These are phyloP conservation scores for Hyalella azteca DNA, from an alignment of 2,888 invertebrate species.

Conservation along the genomic window DNA sequence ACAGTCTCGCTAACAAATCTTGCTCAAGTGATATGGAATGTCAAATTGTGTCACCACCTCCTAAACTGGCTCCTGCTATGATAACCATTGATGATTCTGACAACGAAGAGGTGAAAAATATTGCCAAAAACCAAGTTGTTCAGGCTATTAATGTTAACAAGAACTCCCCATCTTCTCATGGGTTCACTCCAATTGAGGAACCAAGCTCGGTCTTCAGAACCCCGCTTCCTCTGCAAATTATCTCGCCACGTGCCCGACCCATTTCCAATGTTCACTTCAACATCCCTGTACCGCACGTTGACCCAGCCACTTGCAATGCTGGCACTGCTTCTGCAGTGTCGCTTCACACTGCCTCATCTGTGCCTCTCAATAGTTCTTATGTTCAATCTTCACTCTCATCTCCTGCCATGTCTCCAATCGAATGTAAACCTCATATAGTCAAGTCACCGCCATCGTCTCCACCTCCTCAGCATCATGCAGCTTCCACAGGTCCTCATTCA, in stretches of 20 bases:
- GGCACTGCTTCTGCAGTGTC: neutral
- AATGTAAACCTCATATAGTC: neutral
- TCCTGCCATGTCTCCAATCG: neutral
- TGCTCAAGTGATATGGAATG: conserved; percentile 49
- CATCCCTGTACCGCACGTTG: neutral
- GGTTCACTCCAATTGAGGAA: conserved; percentile 18
- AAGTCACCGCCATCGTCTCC: conserved; percentile 5
- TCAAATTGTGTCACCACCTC: conserved; percentile 57
- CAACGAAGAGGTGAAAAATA: neutral
- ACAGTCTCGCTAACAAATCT: conserved; percentile 15
- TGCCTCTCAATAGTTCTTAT: too few relatives aligned
- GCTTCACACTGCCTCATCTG: neutral
- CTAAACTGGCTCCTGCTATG: conserved; percentile 53
- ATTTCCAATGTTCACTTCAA: neutral
- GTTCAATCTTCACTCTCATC: too few relatives aligned
- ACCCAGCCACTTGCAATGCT: neutral
- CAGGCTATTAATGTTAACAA: neutral
- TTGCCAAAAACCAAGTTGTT: neutral
- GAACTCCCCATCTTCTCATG: neutral
- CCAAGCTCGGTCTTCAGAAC: neutral
- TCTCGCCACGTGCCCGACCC: conserved; percentile 4
- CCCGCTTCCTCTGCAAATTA: neutral
- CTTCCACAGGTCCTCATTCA: neutral
- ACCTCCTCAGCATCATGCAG: neutral
- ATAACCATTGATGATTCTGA: conserved; percentile 55